Conservation (phyloP, 2,888 invertebrate species). For the Bellardia pandia region DNA sequence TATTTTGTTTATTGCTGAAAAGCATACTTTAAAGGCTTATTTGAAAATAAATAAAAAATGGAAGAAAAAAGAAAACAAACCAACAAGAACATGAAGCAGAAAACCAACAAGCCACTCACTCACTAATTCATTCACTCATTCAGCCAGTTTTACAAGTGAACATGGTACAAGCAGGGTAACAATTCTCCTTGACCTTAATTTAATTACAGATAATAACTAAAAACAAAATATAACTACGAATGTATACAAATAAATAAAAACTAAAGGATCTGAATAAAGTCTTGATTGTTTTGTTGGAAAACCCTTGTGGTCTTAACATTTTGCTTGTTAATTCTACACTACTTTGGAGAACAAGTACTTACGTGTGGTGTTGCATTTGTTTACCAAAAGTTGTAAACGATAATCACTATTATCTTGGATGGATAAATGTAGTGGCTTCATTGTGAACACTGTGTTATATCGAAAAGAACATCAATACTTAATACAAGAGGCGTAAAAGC, state of each 20-base stretch:
- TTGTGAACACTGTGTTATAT: conserved; percentile 10
- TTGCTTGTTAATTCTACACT: conserved; percentile 3
- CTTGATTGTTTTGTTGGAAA: conserved; percentile 41
- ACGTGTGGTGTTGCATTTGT: background rate
- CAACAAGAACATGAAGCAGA: background rate
- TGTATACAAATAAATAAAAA: conserved; percentile 22
- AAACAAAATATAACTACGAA: background rate
- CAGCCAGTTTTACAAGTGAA: conserved; percentile 6
- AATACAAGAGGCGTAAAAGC: conserved; percentile 52
- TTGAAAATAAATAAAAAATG: background rate
- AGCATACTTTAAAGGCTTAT: conserved; percentile 38
- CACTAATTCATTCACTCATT: conserved; percentile 10
- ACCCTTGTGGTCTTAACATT: conserved; percentile 27
- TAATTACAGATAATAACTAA: conserved; percentile 49
- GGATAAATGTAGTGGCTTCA: conserved; percentile 1
- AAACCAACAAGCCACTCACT: background rate
- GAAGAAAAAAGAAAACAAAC: background rate
- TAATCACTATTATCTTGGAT: conserved; percentile 48
- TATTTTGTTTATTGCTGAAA: conserved; percentile 48
- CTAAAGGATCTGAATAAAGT: background rate
- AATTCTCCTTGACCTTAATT: conserved; percentile 66
- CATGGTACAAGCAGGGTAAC: background rate
- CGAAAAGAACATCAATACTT: conserved; percentile 41
- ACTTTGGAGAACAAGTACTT: conserved; percentile 17
- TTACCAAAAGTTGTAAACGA: conserved; percentile 38